These are phyloP conservation scores for Prinia subflava DNA, from an alignment of 2,113 vertebrate species.

Conservation along the genomic window DNA sequence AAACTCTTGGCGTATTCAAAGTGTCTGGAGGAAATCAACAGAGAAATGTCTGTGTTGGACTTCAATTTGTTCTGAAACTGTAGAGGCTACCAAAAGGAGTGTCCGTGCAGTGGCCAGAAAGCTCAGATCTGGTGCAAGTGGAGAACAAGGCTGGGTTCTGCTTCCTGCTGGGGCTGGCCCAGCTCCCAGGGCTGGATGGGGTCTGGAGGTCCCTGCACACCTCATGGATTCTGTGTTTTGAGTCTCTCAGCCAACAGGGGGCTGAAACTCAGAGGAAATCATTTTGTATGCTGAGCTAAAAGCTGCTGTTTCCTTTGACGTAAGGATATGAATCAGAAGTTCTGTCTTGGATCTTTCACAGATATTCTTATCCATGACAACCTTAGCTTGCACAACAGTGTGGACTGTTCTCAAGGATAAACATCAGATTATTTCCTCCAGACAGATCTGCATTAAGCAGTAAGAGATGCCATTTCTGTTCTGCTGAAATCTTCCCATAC, in stretches of 20 bases:
- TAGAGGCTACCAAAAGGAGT: not conserved
- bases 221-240: not conserved
- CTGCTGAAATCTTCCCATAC: not conserved
- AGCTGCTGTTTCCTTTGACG: not conserved
- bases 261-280: not conserved
- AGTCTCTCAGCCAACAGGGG: rapidly evolving
- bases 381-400: not conserved
- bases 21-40: not conserved
- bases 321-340: not conserved
- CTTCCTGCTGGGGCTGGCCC: not conserved
- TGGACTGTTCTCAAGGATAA: not conserved
- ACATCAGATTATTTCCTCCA: not conserved
- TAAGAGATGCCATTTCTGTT: not conserved
- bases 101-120: not conserved
- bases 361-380: not conserved
- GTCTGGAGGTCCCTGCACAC: not conserved
- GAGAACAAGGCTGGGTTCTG: not conserved
- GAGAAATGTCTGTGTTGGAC: not conserved
- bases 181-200: no score
- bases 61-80: not conserved
- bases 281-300: not conserved
- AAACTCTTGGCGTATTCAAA: not conserved
- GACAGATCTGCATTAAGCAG: not conserved
- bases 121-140: rapidly evolving
- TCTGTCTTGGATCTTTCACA: not conserved